phyloP scores from a whole-genome alignment of 2,797 vertebrate species.

The Brachyalestes nurse region DNA sequence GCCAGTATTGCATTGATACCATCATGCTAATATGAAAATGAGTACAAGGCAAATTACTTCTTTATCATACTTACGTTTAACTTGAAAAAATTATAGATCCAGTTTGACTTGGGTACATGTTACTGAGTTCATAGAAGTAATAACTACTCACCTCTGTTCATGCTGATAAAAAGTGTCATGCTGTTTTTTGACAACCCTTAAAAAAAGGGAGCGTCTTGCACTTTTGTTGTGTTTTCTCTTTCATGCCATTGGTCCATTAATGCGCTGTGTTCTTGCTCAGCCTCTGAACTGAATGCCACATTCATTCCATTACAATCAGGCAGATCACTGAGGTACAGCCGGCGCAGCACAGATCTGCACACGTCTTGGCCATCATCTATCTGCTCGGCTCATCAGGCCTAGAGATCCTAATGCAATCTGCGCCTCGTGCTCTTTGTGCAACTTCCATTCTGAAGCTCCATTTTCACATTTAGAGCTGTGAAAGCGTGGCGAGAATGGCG shows the following conservation, averaged over 20 bases:
- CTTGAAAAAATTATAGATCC: no score
- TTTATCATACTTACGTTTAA: no score
- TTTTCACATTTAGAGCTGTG: constrained; percentile 53
- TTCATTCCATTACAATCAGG: constrained; percentile 33
- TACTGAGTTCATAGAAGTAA: background rate
- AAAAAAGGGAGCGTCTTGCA: background rate
- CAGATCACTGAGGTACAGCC: constrained; percentile 27
- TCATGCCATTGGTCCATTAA: constrained; percentile 13
- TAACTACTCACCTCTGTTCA: background rate
- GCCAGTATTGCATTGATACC: no score
- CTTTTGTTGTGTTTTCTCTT: background rate
- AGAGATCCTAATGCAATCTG: constrained; percentile 44
- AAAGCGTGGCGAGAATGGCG: constrained; percentile 24
- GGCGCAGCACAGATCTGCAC: constrained; percentile 18
- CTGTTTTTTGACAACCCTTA: background rate
- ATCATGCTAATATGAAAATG: no score
- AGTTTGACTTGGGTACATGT: no score
- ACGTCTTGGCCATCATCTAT: constrained; percentile 5
- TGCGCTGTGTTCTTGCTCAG: constrained; percentile 1
- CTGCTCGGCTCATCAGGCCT: constrained; percentile 35
- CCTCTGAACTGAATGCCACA: constrained; percentile 25
- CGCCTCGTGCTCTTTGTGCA: constrained; percentile 40
- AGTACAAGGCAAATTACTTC: no score
- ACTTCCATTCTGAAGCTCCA: constrained; percentile 48
- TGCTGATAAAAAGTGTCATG: background rate